These are phyloP conservation scores for Clarias laeviceps DNA, from an alignment of 2,797 vertebrate genomes.

Conservation along the genomic window DNA sequence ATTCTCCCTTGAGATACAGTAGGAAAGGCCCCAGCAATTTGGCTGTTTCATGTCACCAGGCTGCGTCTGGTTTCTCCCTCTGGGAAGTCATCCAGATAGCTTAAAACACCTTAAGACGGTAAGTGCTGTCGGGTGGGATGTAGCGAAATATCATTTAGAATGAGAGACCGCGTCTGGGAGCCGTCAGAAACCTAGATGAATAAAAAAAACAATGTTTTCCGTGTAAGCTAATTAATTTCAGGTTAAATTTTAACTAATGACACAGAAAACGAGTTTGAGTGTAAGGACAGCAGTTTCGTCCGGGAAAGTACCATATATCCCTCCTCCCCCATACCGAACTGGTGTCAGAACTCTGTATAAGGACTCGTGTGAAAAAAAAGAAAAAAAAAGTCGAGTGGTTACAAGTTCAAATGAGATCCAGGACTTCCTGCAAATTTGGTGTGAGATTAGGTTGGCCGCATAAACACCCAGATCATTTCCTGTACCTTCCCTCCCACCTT, in stretches of 20 bases:
- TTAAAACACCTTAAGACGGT: conserved; percentile 64
- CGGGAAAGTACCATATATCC: neutral
- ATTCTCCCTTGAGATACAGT: conserved; percentile 59
- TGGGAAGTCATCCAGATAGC: conserved; percentile 48
- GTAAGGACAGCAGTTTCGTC: neutral
- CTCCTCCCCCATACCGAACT: neutral
- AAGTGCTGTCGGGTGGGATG: conserved; percentile 53
- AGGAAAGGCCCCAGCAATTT: conserved; percentile 60
- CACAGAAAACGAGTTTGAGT: neutral
- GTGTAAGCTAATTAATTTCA: neutral
- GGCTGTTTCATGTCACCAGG: conserved; percentile 58
- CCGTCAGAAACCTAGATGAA: conserved; percentile 49
- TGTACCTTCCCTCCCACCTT: conserved; percentile 84
- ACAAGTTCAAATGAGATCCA: conserved; percentile 12
- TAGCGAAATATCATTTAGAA: conserved; percentile 59
- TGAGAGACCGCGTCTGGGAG: conserved; percentile 55
- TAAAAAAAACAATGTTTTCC: conserved; percentile 44
- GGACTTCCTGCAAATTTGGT: conserved; percentile 19
- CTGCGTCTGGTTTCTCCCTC: conserved; percentile 52
- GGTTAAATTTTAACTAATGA: neutral
- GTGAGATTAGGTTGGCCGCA: conserved; percentile 13
- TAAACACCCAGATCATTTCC: conserved; percentile 73
- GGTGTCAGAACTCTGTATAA: neutral
- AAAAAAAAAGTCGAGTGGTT: neutral
- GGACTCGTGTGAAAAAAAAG: neutral